Evolutionary conservation across 2,113 vertebrate genomes (phyloP).

Genomic region (Lethenteron camtschaticum): DNA sequence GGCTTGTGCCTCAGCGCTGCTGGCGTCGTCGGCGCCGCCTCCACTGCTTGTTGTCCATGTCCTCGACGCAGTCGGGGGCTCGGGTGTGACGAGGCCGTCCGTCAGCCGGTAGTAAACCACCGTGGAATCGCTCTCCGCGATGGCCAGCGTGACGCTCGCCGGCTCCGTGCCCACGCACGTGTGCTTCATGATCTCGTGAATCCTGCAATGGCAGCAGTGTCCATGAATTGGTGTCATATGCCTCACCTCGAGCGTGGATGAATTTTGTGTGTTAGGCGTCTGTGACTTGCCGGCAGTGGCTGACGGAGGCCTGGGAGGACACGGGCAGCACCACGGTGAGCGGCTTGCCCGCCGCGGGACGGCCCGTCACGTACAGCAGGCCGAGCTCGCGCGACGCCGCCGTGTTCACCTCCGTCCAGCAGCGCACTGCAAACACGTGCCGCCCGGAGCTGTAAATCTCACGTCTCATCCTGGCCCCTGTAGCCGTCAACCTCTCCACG

Average conservation of each 20-base stretch:
- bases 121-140: constrained; percentile 69
- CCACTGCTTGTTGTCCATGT: constrained; percentile 17
- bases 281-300: constrained; percentile 41
- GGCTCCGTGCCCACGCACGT: too few relatives aligned
- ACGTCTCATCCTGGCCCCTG: too few relatives aligned
- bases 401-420: constrained; percentile 49
- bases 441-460: too few relatives aligned
- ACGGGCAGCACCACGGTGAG: constrained; percentile 43
- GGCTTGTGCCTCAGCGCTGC: constrained; percentile 13
- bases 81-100: constrained; percentile 61
- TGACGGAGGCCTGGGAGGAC: constrained; percentile 30
- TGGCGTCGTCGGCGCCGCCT: constrained; percentile 20
- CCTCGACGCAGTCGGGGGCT: constrained; percentile 33
- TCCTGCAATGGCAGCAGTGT: too few relatives aligned
- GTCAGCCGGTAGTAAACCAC: constrained; percentile 72
- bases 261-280: too few relatives aligned
- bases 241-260: too few relatives aligned
- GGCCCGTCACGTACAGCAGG: constrained; percentile 42
- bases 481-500: too few relatives aligned
- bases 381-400: constrained; percentile 37
- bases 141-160: constrained; percentile 30
- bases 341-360: constrained; percentile 30
- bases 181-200: too few relatives aligned
- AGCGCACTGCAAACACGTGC: constrained; percentile 24
- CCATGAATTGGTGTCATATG: too few relatives aligned